Base-by-base conservation (phyloP, 1,140 invertebrate species). In the Musca domestica region DNA sequence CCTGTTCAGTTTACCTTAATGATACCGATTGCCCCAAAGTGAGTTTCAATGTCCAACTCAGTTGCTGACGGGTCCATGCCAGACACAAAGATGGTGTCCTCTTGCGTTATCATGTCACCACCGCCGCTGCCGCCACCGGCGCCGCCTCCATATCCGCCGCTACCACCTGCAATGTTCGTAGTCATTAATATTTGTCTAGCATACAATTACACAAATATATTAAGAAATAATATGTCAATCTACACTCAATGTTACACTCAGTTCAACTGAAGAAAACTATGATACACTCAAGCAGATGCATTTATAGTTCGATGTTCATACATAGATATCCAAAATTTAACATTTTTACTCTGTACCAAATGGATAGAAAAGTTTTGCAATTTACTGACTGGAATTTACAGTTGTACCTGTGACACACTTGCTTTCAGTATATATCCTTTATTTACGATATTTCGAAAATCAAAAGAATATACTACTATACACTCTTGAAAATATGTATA, bases 1-100 rank as follows among this genome's bases (percentile, higher is more conserved):
- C n/a, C n/a, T n/a, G n/a, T n/a, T n/a, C n/a, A n/a, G n/a, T n/a
- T 76, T 83, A 95, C 95, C 89, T 99, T 99, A 67, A 99, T 98
- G 19, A 98, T 87, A 64, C 96, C 96, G 84, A 98, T 98, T n/a
- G 94, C 88, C 65, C 96, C 96, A 83, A 98, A 98, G 80, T 95
- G 92, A 74, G 91, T 85, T 67, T 91, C 90, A 73, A 99, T 90
- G 73, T 96, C 94, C 67, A 92, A 88, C 84, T 98, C 95, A 61
- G 90, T 90, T 34, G 93, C 90, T 56, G 86, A 85, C 70, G 91
- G 87, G 76, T 93, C 90, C 88, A 98, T 93, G 69, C 95, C 95
- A 76, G 94, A 92, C 20, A 98, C 92, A 84, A 98, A 99, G 54
- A 99, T 92, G 0, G 95, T 98, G 81, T 98, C 95, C 76, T 94